Evolutionary conservation across 2,888 invertebrate genomes (phyloP).

Genomic region (Theretra japonica): DNA sequence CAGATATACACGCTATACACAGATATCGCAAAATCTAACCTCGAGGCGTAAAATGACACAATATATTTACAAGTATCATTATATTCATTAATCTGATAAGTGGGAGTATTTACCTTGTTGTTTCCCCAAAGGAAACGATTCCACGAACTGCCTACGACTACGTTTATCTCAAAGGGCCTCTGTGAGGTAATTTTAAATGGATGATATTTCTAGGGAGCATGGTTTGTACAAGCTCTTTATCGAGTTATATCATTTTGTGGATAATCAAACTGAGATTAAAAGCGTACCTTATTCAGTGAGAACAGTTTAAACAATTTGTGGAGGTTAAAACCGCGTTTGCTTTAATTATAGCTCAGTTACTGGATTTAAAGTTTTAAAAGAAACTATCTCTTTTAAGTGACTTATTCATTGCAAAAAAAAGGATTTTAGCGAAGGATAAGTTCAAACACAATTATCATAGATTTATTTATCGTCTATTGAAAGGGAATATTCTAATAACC

Average conservation of each 20-base stretch:
- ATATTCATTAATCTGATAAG: background rate
- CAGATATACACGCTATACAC: no score
- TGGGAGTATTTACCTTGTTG: background rate
- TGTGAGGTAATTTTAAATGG: constrained; percentile 31
- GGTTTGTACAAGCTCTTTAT: constrained; percentile 8
- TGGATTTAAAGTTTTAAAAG: background rate
- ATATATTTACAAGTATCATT: no score
- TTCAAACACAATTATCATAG: no score
- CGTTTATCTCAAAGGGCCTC: constrained; percentile 1
- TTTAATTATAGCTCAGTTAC: background rate
- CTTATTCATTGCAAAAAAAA: no score
- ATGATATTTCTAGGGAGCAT: constrained; percentile 27
- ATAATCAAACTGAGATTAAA: constrained; percentile 18
- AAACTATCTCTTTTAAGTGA: no score
- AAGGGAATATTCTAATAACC: background rate
- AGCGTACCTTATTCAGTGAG: background rate
- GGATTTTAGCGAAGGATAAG: no score
- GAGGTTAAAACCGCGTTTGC: background rate
- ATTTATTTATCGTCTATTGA: no score
- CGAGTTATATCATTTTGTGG: constrained; percentile 14
- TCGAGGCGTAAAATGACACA: no score
- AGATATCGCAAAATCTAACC: no score
- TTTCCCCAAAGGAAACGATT: background rate
- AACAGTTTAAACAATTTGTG: background rate
- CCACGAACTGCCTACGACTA: background rate